Percentiles rank a stretch among this genome's conserved stretches.
These are phyloP conservation scores for Caenorhabditis sp. DNA, from an alignment of 2,888 invertebrate genomes.

Conservation along the genomic window DNA sequence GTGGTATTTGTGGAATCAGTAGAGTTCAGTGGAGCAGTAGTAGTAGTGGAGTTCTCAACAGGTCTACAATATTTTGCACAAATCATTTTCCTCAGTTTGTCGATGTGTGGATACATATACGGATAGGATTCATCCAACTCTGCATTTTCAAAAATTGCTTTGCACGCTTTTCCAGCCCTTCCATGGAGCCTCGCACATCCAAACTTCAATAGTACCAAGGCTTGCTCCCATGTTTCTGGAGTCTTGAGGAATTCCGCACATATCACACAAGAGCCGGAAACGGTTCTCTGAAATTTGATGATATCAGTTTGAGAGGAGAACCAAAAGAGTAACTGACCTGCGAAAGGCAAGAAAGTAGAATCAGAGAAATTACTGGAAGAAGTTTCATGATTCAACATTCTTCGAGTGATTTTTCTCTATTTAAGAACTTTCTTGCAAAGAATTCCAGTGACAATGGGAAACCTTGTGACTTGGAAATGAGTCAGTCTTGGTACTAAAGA, in stretches of 20 bases:
- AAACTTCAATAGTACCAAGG: not conserved
- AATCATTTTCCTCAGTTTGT: not conserved
- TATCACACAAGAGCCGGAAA: not conserved
- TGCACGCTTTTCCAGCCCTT: not conserved
- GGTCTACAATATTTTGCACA: constrained; percentile 20
- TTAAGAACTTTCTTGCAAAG: too few species aligned
- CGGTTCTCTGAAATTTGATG: not conserved
- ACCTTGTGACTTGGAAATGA: too few species aligned
- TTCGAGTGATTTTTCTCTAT: not conserved
- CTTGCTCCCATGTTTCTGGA: constrained; percentile 8
- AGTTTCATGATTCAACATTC: not conserved
- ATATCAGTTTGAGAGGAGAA: not conserved
- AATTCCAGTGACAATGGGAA: too few species aligned
- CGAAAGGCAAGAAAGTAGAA: not conserved
- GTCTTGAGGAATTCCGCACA: not conserved
- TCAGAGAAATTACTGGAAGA: not conserved
- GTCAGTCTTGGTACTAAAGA: too few species aligned
- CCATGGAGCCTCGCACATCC: not conserved
- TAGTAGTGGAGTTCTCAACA: too few species aligned
- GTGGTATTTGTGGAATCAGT: too few species aligned
- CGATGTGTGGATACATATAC: constrained; percentile 20
- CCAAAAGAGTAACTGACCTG: not conserved
- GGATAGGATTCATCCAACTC: constrained; percentile 14
- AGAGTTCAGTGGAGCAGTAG: too few species aligned
- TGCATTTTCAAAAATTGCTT: constrained; percentile 3